Evolutionary conservation across 2,888 invertebrate genomes (phyloP).

Genomic region (Ferrisia virgata): DNA sequence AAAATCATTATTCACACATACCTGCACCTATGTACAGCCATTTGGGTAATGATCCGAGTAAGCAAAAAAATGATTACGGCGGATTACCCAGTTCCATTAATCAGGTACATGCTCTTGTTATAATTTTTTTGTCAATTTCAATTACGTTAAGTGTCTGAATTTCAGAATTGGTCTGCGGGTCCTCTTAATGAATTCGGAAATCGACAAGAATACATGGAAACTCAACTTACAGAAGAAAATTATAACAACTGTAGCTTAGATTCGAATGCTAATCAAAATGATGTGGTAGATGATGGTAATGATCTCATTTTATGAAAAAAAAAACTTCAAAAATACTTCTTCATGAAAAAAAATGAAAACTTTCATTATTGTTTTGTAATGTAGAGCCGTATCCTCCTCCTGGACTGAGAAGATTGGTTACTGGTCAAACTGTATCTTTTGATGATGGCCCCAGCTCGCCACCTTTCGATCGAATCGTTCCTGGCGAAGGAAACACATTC

Average conservation of each 20-base stretch:
- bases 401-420: conserved; percentile 50
- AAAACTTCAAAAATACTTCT: no score
- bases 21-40: neutral
- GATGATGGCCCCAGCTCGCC: conserved; percentile 55
- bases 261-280: conserved; percentile 39
- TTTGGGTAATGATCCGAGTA: neutral
- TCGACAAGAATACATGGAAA: conserved; percentile 35
- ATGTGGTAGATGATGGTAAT: conserved; percentile 38
- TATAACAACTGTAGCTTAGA: neutral
- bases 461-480: conserved; percentile 59
- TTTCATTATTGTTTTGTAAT: neutral
- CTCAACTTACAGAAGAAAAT: conserved; percentile 28
- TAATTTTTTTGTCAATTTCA: neutral
- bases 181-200: neutral
- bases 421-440: conserved; percentile 51
- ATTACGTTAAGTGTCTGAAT: neutral
- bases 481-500: conserved; percentile 53
- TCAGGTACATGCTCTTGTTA: neutral
- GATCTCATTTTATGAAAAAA: neutral
- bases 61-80: neutral
- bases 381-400: conserved; percentile 49
- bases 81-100: neutral
- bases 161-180: neutral
- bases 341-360: neutral
- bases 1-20: neutral